These are phyloP conservation scores for Malurus cyaneus DNA, from an alignment of 2,113 vertebrate genomes.

Conservation along the genomic window DNA sequence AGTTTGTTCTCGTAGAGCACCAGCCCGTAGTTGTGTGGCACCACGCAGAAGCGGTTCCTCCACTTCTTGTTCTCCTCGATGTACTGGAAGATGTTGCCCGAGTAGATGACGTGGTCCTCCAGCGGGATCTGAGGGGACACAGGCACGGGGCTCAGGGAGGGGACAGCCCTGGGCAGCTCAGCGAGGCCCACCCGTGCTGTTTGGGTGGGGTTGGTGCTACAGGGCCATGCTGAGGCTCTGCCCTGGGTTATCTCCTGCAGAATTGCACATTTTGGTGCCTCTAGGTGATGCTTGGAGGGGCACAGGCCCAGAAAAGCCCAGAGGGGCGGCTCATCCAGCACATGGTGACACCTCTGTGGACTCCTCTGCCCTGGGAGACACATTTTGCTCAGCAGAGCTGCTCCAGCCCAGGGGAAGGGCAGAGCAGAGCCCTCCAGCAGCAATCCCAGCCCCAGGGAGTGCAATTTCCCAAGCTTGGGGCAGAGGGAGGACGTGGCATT, in stretches of 20 bases:
- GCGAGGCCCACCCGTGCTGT: accelerated
- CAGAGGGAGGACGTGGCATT: accelerated
- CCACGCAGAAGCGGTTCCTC: constrained; percentile 87
- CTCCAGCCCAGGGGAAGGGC: not conserved
- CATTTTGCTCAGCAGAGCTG: not conserved
- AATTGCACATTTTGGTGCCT: accelerated
- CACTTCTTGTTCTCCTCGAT: constrained; percentile 94
- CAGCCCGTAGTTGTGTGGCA: constrained; percentile 87
- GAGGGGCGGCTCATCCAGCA: not conserved
- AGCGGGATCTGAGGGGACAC: constrained; percentile 76
- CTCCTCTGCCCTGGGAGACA: not conserved
- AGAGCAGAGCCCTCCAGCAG: not conserved
- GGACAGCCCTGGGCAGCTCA: not conserved
- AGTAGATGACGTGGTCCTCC: constrained; percentile 88
- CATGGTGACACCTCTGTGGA: accelerated
- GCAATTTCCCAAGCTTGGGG: accelerated
- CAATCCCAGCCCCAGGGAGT: not conserved
- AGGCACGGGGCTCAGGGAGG: accelerated
- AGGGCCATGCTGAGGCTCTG: not conserved
- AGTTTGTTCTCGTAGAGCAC: constrained; percentile 85
- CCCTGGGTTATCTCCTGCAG: not conserved
- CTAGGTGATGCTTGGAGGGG: not conserved
- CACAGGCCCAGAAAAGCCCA: not conserved
- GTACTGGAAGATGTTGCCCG: constrained; percentile 90
- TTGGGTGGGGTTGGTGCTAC: not conserved